Base-by-base conservation (phyloP, 2,113 vertebrate genomes). In the Indicator indicator region DNA sequence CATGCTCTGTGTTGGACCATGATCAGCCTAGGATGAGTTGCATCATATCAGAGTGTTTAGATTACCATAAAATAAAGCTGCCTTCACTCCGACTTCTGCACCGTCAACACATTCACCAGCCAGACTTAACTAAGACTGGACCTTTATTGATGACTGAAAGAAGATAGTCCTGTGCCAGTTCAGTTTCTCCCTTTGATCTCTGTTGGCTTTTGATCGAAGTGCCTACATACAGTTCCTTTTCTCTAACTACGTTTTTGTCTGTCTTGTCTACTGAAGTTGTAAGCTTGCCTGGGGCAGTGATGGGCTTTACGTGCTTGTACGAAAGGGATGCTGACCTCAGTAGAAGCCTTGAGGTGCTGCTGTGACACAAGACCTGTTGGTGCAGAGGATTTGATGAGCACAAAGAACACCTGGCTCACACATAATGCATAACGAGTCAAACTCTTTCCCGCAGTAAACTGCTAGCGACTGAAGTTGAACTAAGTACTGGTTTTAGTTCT, bases 391-490 rank as follows among this genome's bases (percentile, higher is more conserved):
- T 52, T 93, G 90, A 91, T 64, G 46, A 50, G 64, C 55, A 91
- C 50, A 55, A 46, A 89, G 89, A 93, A 93, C 75, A 95, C 83
- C 85, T 89, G 78, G 18, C 68, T 94, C 89, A 64, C 85, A 91
- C 71, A 40, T 70, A 12, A 4, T 13, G 28, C 1, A 0, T 67
- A 73, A 67, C 27, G 28, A 46, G 24, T 58, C 59, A 63, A 59
- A n/a, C 23, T 24, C 36, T 70, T 84, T 56, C 40, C 64, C 77
- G 60, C 56, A 80, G 9, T 32, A 28, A 46, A 16, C 11, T 77
- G 38, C 59, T 70, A 0, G 56, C 70, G 24, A 16, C 24, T 74
- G n/a, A 48, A 20, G 12, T 17, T 44, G 40, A 76, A 32, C 6
- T 59, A 32, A 50, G 52, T 16, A 18, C 24, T 46, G 44, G 44